Conservation (phyloP, 2,113 vertebrate genomes). For the Orthochromis indermauri region DNA sequence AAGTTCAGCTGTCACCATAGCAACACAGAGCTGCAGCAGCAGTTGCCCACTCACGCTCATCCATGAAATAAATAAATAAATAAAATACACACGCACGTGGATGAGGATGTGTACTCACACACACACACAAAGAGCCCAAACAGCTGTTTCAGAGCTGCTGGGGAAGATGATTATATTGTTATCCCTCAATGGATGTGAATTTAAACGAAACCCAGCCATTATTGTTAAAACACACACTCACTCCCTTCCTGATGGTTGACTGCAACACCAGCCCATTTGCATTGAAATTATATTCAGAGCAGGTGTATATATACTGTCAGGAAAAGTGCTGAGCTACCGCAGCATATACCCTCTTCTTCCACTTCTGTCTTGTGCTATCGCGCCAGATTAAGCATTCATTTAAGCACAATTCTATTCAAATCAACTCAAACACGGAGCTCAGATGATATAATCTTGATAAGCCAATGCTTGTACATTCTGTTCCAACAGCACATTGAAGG, state of each 20-base stretch:
- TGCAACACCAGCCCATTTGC: slow-evolving; percentile 27
- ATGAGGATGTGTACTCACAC: not conserved
- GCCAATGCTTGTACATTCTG: not conserved
- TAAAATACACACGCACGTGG: not conserved
- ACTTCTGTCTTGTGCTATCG: not conserved
- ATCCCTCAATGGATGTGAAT: slow-evolving; percentile 21
- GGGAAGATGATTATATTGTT: slow-evolving; percentile 25
- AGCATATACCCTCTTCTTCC: not conserved
- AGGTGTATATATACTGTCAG: not conserved
- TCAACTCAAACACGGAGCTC: not conserved
- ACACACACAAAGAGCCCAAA: not conserved
- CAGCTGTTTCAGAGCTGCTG: slow-evolving; percentile 8
- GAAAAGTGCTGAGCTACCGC: not conserved
- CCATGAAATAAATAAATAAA: not conserved
- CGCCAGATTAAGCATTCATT: not conserved
- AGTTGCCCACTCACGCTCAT: slow-evolving; percentile 42
- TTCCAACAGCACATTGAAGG: not conserved
- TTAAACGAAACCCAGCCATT: slow-evolving; percentile 1
- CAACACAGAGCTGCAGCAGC: slow-evolving; percentile 48
- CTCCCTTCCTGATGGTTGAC: slow-evolving; percentile 7
- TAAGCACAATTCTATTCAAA: not conserved
- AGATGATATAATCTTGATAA: not conserved
- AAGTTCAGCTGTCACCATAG: slow-evolving; percentile 62
- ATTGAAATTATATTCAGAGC: slow-evolving; percentile 36
- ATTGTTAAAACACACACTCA: slow-evolving; percentile 20